phyloP scores from a whole-genome alignment of 2,888 invertebrate genomes.

The Opisthograptis luteolata region DNA sequence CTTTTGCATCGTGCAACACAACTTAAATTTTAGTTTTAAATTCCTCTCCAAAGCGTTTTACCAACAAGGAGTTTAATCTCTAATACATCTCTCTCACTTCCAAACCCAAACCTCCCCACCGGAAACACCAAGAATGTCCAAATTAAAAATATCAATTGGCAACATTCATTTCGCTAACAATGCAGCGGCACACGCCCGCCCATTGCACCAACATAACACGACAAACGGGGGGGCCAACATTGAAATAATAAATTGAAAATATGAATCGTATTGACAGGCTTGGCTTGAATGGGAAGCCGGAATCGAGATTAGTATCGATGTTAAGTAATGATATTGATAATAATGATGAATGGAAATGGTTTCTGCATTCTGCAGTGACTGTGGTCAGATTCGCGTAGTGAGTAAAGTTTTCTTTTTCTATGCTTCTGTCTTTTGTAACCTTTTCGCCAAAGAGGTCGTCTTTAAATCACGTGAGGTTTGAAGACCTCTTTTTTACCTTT shows the following conservation, averaged over 20 bases:
- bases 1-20: no score
- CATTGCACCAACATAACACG: conserved; percentile 36
- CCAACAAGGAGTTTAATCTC: neutral
- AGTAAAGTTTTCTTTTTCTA: no score
- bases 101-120: conserved; percentile 12
- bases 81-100: no score
- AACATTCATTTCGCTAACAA: conserved; percentile 57
- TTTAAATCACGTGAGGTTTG: no score
- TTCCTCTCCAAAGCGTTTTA: no score
- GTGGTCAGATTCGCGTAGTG: no score
- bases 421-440: no score
- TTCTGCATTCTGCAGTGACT: no score
- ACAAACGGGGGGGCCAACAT: conserved; percentile 8
- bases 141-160: conserved; percentile 54
- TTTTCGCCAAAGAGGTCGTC: no score
- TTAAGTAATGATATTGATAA: conserved; percentile 14
- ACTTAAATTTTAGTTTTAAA: no score
- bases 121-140: conserved; percentile 21
- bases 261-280: conserved; percentile 58
- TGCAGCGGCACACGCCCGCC: conserved; percentile 50
- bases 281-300: conserved; percentile 56
- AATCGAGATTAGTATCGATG: conserved; percentile 17
- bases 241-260: conserved; percentile 54
- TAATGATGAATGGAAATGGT: conserved; percentile 1
- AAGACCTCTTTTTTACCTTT: no score